phyloP scores from a whole-genome alignment of 2,888 invertebrate genomes.

The Thereva nobilitata region DNA sequence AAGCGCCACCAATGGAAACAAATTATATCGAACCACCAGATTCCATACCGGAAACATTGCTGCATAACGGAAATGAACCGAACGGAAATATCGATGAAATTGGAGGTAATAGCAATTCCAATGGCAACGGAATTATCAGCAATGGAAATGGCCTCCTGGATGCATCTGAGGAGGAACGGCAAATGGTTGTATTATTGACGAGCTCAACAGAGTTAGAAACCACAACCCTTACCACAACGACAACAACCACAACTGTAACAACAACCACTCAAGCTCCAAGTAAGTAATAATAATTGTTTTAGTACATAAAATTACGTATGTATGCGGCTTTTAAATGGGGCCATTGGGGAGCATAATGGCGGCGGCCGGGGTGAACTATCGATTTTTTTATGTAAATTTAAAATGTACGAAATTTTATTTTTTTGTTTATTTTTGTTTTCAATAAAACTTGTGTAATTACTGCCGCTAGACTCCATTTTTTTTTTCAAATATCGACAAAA shows the following conservation, averaged over 20 bases:
- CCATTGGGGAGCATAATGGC: background rate
- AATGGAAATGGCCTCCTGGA: slow-evolving; percentile 23
- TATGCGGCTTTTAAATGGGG: background rate
- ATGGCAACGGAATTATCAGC: slow-evolving; percentile 42
- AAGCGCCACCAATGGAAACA: slow-evolving; percentile 55
- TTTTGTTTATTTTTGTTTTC: too few species aligned
- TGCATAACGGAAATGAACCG: slow-evolving; percentile 57
- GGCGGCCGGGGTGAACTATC: too few species aligned
- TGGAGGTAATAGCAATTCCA: slow-evolving; percentile 47
- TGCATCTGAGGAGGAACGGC: slow-evolving; percentile 53
- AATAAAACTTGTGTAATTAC: too few species aligned
- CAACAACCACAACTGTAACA: slow-evolving; percentile 65
- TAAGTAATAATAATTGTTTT: slow-evolving; percentile 52
- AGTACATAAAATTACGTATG: background rate
- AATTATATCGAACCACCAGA: slow-evolving; percentile 58
- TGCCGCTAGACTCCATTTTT: too few species aligned
- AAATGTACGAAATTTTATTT: too few species aligned
- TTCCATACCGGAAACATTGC: slow-evolving; percentile 51
- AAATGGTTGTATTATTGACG: slow-evolving; percentile 55
- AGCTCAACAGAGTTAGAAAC: slow-evolving; percentile 60
- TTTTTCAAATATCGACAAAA: too few species aligned
- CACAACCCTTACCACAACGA: slow-evolving; percentile 59
- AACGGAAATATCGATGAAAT: slow-evolving; percentile 55
- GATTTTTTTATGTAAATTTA: too few species aligned
- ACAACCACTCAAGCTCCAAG: slow-evolving; percentile 64